Conservation (phyloP, 2,888 invertebrate genomes). For the Argyresthia goedartella region DNA sequence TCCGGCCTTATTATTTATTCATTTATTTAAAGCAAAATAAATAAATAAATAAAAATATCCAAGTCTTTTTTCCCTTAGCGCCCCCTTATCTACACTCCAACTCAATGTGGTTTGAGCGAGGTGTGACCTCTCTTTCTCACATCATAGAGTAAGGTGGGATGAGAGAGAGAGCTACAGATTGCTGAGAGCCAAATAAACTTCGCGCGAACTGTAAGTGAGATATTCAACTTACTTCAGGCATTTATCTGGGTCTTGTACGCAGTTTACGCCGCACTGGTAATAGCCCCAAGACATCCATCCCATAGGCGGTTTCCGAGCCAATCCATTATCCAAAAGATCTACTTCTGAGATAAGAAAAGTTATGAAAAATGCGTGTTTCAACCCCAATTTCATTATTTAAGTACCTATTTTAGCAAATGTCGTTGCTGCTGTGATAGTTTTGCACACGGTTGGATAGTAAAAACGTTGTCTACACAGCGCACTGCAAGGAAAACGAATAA, state of each 20-base stretch:
- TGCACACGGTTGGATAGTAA: neutral
- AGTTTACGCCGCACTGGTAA: conserved; percentile 74
- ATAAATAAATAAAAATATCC: too few relatives aligned
- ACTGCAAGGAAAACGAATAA: neutral
- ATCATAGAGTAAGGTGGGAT: too few relatives aligned
- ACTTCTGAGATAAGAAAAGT: conserved; percentile 1
- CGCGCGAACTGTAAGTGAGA: too few relatives aligned
- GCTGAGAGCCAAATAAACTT: too few relatives aligned
- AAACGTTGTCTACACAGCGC: neutral
- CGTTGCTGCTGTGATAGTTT: neutral
- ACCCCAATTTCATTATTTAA: too few relatives aligned
- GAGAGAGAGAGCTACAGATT: too few relatives aligned
- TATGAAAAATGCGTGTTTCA: neutral
- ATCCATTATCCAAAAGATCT: conserved; percentile 68
- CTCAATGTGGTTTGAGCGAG: too few relatives aligned
- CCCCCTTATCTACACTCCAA: too few relatives aligned
- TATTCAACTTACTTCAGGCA: conserved; percentile 70
- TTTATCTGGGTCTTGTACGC: conserved; percentile 68
- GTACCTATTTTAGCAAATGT: neutral
- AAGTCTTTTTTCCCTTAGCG: too few relatives aligned
- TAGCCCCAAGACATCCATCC: conserved; percentile 83
- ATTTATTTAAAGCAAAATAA: too few relatives aligned
- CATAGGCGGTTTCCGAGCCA: conserved; percentile 78
- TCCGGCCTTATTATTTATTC: too few relatives aligned
- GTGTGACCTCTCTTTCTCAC: too few relatives aligned